Base-by-base conservation (phyloP, 2,113 vertebrate species). In the Sigmodon hispidus region DNA sequence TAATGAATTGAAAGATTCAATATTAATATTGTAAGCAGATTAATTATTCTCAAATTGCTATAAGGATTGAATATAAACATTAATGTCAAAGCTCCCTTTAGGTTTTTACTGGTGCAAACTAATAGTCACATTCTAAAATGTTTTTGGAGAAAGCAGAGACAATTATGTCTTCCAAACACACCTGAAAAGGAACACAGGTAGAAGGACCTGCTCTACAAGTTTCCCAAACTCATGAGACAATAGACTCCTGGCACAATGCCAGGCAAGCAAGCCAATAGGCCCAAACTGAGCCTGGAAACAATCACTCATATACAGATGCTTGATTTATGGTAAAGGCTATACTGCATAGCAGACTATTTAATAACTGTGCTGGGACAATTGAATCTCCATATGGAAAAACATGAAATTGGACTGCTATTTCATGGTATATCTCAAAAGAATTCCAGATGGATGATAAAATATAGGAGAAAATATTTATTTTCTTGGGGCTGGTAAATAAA, bases 31-130 rank as follows among this genome's bases (percentile, higher is more conserved):
- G 10, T 88, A 96, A 90, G 67, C 8, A 89, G 73, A 52, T 76
- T 57, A 48, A 92, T 96, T 91, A 93, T 87, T 93, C 86, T 94
- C 45, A 86, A 87, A 89, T 70, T 91, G 36, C 52, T 93, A 67
- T 57, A 76, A 93, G 65, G 70, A 94, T 88, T 75, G 87, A 77
- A 84, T 94, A 65, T 77, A 91, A 72, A 52, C 91, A 94, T 43
- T 96, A n/a, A 94, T 91, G 67, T 61, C 1, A 93, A 96, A 95
- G 95, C 13, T 83, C 36, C 29, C 72, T 96, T 94, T 12, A 88
- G 15, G 50, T 86, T 50, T 80, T 87, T 80, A 4, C 55, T n/a
- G 48, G 52, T 94, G 24, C 31, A 95, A 93, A 93, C 9, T 55
- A 26, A 94, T 31, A 89, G 72, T 19, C 11, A 89, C 55, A 70